Base-by-base conservation (phyloP, 2,888 invertebrate species). In the Campoplex capitator region DNA sequence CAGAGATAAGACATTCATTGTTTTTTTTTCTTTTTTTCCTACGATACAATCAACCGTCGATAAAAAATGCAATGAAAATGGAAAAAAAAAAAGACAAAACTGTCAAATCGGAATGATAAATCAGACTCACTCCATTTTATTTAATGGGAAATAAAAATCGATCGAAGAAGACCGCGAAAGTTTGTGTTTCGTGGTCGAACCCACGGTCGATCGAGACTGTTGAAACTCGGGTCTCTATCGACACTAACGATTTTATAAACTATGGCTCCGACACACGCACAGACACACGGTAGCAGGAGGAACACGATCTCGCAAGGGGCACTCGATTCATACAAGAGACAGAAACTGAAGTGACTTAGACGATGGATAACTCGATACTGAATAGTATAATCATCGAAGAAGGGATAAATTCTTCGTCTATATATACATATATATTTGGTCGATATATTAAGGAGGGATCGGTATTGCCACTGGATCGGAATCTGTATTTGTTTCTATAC, bases 101-200 rank as follows among this genome's bases (percentile, higher is more conserved):
- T 13, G 23, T 2, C 32, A 62, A 48, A 58, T 2, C 13, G n/a
- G 18, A 32, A 74, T 56, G 23, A 54, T 48, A 3, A 74, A 81
- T 73, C 8, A 65, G 7, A 81, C 87, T 87, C 84, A 87, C 87
- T 84, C 87, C 87, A 87, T 87, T n/a, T 70, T 79, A 58, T 62
- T 76, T 18, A 48, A 75, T 54, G 32, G 38, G 70, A 8, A 74
- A 16, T 54, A 32, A 23, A 16, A 75, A 62, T 35, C 51, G 80
- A 76, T 68, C 45, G 32, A 58, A 77, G 11, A 48, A 23, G 11
- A 48, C 35, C 3, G 13, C 8, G 35, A 11, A 28, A 9, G 54
- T 51, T 54, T n/a, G 28, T 42, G 67, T 58, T 56, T 62, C 65
- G 62, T 86, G 56, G 42, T 42, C 62, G 74, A 78, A 42, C 80